These are phyloP conservation scores for Thymelicus acteon DNA, from an alignment of 2,888 invertebrate genomes.

Conservation along the genomic window DNA sequence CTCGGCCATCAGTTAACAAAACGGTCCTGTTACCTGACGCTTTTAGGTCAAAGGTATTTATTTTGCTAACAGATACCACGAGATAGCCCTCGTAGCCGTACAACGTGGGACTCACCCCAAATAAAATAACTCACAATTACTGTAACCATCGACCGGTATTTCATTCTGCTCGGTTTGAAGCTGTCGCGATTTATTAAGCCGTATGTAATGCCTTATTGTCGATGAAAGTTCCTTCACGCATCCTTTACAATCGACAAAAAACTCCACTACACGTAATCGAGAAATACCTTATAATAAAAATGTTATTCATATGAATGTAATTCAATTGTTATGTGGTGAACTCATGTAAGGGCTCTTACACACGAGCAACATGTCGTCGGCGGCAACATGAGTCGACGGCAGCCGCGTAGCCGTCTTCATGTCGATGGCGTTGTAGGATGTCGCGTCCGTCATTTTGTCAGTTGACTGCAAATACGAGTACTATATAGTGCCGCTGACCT, in stretches of 20 bases:
- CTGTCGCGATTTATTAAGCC: slow-evolving; percentile 64
- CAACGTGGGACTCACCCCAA: slow-evolving; percentile 53
- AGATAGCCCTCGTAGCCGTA: slow-evolving; percentile 60
- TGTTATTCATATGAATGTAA: slow-evolving; percentile 66
- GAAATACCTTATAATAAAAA: slow-evolving; percentile 55
- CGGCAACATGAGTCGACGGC: too few species aligned
- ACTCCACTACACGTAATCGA: slow-evolving; percentile 67
- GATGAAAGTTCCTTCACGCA: slow-evolving; percentile 53
- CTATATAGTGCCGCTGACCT: too few species aligned
- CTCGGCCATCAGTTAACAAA: slow-evolving; percentile 57
- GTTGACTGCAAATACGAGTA: too few species aligned
- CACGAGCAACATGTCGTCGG: too few species aligned
- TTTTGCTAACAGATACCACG: slow-evolving; percentile 67
- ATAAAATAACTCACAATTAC: slow-evolving; percentile 55
- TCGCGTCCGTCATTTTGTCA: too few species aligned
- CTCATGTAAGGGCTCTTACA: too few species aligned
- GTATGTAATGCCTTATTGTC: slow-evolving; percentile 66
- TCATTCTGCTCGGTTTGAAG: slow-evolving; percentile 51
- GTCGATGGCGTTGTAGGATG: too few species aligned
- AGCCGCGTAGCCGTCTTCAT: too few species aligned
- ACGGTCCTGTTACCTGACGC: slow-evolving; percentile 63
- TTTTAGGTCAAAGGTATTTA: slow-evolving; percentile 75
- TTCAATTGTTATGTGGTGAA: slow-evolving; percentile 60
- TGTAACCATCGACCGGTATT: slow-evolving; percentile 47
- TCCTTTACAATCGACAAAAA: slow-evolving; percentile 64